These are phyloP conservation scores for Macropis europaea DNA, from an alignment of 2,888 invertebrate species.

Conservation along the genomic window DNA sequence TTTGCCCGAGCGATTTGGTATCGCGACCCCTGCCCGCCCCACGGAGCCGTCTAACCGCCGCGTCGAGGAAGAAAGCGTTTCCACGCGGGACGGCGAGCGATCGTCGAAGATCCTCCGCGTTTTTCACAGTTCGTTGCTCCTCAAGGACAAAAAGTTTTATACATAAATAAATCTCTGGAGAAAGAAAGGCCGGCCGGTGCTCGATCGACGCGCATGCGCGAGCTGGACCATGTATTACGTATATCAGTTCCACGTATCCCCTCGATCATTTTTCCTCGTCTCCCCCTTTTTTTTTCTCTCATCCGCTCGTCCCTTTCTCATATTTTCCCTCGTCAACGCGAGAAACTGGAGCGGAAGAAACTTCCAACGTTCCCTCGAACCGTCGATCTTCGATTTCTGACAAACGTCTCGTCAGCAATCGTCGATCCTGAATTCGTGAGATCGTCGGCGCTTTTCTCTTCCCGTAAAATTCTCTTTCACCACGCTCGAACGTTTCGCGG, in stretches of 20 bases:
- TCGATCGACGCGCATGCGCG: conserved; percentile 64
- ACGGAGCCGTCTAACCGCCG: too few species aligned
- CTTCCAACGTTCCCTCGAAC: conserved; percentile 5
- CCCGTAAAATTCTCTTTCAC: background rate
- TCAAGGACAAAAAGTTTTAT: conserved; percentile 69
- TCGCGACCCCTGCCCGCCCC: conserved; percentile 46
- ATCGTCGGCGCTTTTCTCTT: conserved; percentile 6
- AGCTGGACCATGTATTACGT: conserved; percentile 77
- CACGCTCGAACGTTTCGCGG: background rate
- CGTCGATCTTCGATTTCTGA: conserved; percentile 1
- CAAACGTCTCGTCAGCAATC: too few species aligned
- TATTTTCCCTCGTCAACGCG: conserved; percentile 15
- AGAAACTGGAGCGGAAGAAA: conserved; percentile 23
- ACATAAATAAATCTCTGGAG: conserved; percentile 77
- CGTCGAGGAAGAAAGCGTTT: conserved; percentile 13
- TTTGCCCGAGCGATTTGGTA: conserved; percentile 47
- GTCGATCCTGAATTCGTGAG: conserved; percentile 16
- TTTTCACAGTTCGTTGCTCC: conserved; percentile 68
- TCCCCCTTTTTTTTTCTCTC: background rate
- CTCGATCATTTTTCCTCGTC: background rate
- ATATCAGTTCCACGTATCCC: conserved; percentile 71
- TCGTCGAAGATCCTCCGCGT: conserved; percentile 61
- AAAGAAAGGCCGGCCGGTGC: conserved; percentile 76
- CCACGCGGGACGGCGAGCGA: conserved; percentile 66
- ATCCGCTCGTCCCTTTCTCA: conserved; percentile 1